These are phyloP conservation scores for Synodontis membranacea DNA, from an alignment of 2,113 vertebrate species.

Conservation along the genomic window DNA sequence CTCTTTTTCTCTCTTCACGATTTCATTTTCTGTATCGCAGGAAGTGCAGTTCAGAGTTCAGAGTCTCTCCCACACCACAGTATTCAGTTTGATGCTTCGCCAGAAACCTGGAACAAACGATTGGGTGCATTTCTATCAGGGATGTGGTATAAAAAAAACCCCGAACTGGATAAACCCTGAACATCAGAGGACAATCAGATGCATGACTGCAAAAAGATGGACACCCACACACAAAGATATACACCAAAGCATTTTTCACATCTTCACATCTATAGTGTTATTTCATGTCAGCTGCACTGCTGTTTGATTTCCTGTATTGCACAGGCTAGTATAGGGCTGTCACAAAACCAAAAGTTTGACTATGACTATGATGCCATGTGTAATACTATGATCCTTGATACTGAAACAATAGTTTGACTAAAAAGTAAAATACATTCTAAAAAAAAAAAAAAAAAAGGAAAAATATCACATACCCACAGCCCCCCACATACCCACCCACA, in stretches of 20 bases:
- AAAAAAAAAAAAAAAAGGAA: not conserved
- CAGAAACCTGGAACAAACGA: conserved; percentile 14
- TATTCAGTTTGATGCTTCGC: conserved; percentile 16
- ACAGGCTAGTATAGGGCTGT: not conserved
- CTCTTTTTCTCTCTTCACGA: conserved; percentile 27
- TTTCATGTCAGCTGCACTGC: not conserved
- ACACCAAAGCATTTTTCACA: conserved; percentile 6
- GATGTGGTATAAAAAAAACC: not conserved
- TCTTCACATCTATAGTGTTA: not conserved
- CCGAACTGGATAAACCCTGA: not conserved
- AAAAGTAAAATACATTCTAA: not conserved
- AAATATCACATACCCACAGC: too few relatives aligned
- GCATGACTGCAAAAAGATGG: conserved; percentile 1
- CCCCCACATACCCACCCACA: too few relatives aligned
- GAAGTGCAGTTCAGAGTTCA: conserved; percentile 23
- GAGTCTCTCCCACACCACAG: conserved; percentile 17
- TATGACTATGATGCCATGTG: not conserved
- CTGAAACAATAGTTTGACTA: not conserved
- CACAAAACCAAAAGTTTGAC: not conserved
- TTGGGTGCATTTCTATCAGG: conserved; percentile 29
- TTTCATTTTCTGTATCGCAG: conserved; percentile 12
- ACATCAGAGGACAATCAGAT: conserved; percentile 19
- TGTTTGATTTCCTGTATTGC: not conserved
- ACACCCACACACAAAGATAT: conserved; percentile 4
- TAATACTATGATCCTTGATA: not conserved